Evolutionary conservation across 2,797 vertebrate species (phyloP), one percentile per base, ranked within the genome.

Genomic region (Bryconaethiops microstoma): DNA sequence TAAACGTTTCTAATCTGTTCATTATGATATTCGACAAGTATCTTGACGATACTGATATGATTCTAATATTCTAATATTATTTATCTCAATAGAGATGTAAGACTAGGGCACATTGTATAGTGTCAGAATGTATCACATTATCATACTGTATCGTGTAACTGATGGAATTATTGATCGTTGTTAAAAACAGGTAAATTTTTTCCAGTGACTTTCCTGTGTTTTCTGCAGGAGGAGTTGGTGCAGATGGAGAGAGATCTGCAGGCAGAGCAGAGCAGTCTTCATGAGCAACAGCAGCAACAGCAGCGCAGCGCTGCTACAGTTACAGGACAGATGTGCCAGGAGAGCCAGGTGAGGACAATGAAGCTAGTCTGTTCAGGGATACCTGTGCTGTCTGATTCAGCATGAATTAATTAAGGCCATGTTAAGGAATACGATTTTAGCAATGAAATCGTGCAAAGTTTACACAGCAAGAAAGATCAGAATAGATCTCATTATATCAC

Each of bases 311-410:
- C 97, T 1, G 93, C 95, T 86, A 96, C 96, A 0, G 96, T 99
- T 80, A 99, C 97, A 0, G 97, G 96, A 29, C 98, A 99, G 92
- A 99, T 99, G 98, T 97, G 92, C 84, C 90, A 96, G 82, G 98
- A 99, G 92, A 98, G 96, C 85, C 98, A 99, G 97, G 98, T 98
- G 85, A 83, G 39, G 40, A n/a, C 19, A 13, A 0, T 17, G 4
- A 72, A 13, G 14, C 2, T 63, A 16, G 45, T 17, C 12, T 1
- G 2, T 1, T 63, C 21, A 62, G 9, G 21, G 23, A 29, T 16
- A 35, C 16, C 52, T 54, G 52, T 54, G 1, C 10, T 54, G 55
- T n/a, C 55, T n/a, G 55, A 57, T 57, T n/a, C 55, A 29, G 29
- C 29, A 29, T 29, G 29, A 3, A 29, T 29, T 29, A 29, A 29